Evolutionary conservation across 2,797 vertebrate species (phyloP), one percentile per base, ranked within the genome.

Genomic region (Helarctos malayanus): DNA sequence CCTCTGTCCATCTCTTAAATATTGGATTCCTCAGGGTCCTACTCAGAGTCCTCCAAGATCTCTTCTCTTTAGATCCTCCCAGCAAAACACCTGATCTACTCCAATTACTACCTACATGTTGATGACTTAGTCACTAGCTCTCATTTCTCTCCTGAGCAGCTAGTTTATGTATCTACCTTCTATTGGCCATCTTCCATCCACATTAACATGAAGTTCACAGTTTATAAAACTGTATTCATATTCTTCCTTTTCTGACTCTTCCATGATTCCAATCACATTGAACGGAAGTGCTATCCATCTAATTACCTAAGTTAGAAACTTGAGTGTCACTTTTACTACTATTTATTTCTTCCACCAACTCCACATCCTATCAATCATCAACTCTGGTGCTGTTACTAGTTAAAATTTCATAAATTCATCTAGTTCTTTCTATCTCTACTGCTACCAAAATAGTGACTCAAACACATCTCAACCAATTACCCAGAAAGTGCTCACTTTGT

Each of bases 371-470:
- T 90, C 38, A 95, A 25, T 86, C 61, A 95, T 23, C 61, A 95
- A 82, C 56, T 56, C 35, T 78, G 13, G 61, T 82, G 32, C 56
- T 89, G 8, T 38, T 92, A 75, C 25, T 41, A 76, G 35, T 41
- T 82, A 94, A 92, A 69, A 78, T 78, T 85, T 96, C 63, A 89
- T 68, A 89, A 83, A 85, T 80, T 90, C 79, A 95, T 63, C 16
- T 59, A 93, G 35, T 81, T 89, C 38, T 95, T 68, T 86, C n/a
- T 25, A 94, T 41, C 7, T 6, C 21, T 92, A 47, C 16, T 79
- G 65, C 59, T 78, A 61, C 13, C 38, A 91, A 57, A 89, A 61
- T 54, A 80, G 61, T 57, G 25, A 63, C 10, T 81, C 49, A 15
- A 93, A 73, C 35, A 92, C 10, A 25, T 92, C 75, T 94, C 63